Base-by-base conservation (phyloP, 1,140 invertebrate genomes). In the Cyclargus thomasi region DNA sequence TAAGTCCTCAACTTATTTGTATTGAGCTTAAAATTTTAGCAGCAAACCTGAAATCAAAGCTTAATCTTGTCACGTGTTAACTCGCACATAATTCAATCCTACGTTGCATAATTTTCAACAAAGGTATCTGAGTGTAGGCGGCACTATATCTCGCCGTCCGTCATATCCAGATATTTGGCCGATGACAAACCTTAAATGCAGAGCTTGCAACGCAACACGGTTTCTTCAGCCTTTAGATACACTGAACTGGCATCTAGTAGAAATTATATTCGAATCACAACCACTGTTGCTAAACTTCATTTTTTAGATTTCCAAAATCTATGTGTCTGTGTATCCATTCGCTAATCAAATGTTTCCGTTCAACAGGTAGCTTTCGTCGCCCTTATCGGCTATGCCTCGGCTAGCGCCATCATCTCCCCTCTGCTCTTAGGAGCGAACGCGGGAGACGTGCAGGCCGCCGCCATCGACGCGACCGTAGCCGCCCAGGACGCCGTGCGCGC, bases 371-470 rank as follows among this genome's bases (percentile, higher is more conserved):
- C 84, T 79, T 86, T 88, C 77, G 80, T 79, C 74, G 86, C 86
- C 79, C 64, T 88, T 78, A 70, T 89, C 80, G 86, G 84, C 84
- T 89, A 86, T 78, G 86, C 86, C 69, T 81, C 85, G 73, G 86
- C 86, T 69, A 70, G 73, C 72, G 74, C 74, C 68, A 75, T 82
- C 69, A 68, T 85, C 72, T 67, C 78, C 22, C 83, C 85, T n/a
- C 67, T 81, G 1, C 81, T 77, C 1, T 72, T 76, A 63, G 86
- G 83, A 67, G 74, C 78, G 17, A 87, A 86, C 80, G 71, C 80
- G 8, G 86, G 85, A 17, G 86, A 88, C 73, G 79, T 82, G 0
- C 86, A 88, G 70, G 86, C 85, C 6, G 86, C 86, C 17, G 81
- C 76, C 70, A 90, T 88, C 64, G 81, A 90, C 80, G 81, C 83